Percentiles rank a stretch among this genome's conserved stretches.
These are phyloP conservation scores for Lochmaea capreae DNA, from an alignment of 2,888 invertebrate species.

Conservation along the genomic window DNA sequence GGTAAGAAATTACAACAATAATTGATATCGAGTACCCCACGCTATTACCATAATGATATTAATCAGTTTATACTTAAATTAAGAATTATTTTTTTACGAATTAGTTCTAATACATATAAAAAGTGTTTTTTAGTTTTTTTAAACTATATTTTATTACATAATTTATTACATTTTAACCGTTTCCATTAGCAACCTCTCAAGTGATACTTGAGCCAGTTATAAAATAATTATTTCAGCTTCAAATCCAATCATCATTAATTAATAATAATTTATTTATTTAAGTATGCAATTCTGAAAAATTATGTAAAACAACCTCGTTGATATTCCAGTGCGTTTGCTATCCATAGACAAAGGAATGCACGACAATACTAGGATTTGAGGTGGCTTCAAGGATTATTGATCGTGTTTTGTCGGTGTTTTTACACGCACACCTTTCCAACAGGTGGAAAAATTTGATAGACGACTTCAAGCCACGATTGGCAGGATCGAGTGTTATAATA, in stretches of 20 bases:
- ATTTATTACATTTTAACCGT: no score
- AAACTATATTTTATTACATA: no score
- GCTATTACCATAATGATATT: no score
- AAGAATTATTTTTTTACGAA: no score
- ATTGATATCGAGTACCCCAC: no score
- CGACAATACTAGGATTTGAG: constrained; percentile 12
- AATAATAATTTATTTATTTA: no score
- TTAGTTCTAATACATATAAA: no score
- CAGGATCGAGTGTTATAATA: not conserved
- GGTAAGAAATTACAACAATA: no score
- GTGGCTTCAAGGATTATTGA: constrained; percentile 38
- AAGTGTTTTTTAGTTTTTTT: no score
- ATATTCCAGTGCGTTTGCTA: constrained; percentile 27
- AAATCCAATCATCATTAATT: not conserved
- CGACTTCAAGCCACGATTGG: constrained; percentile 27
- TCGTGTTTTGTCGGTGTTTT: constrained; percentile 35
- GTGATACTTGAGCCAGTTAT: not conserved
- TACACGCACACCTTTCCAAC: constrained; percentile 38
- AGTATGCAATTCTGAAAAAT: no score
- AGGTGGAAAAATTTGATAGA: constrained; percentile 38
- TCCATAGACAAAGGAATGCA: constrained; percentile 28
- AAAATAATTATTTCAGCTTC: not conserved
- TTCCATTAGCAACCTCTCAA: not conserved
- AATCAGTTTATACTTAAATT: no score
- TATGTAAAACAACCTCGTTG: not conserved